Conservation (phyloP, 2,888 invertebrate species). For the Stramonita haemastoma region DNA sequence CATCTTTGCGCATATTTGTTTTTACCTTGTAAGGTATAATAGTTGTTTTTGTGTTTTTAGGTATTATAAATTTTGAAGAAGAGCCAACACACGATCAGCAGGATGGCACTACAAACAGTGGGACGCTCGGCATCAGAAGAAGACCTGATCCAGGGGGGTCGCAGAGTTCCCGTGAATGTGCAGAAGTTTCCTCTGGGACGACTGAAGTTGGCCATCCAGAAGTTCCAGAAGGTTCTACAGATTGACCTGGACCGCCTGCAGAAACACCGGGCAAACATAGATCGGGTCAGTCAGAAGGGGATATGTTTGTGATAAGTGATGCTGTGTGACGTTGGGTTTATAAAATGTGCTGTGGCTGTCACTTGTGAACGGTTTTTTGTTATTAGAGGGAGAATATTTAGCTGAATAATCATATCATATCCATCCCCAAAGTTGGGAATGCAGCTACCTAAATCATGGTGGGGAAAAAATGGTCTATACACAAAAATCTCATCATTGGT, state of each 20-base stretch:
- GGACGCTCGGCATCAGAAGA: constrained; percentile 33
- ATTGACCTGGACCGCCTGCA: constrained; percentile 67
- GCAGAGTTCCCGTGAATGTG: constrained; percentile 15
- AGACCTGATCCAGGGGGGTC: constrained; percentile 21
- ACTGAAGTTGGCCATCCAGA: constrained; percentile 64
- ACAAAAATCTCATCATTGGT: no score
- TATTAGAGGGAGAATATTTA: no score
- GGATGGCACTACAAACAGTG: constrained; percentile 4
- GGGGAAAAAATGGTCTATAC: no score
- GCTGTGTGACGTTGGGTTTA: no score
- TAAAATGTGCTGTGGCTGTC: no score
- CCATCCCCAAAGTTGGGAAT: no score
- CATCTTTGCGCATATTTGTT: not conserved
- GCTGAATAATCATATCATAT: no score
- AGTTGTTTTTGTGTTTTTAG: not conserved
- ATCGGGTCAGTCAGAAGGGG: constrained; percentile 56
- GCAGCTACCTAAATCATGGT: no score
- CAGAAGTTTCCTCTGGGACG: constrained; percentile 67
- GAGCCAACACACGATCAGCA: not conserved
- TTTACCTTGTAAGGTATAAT: not conserved
- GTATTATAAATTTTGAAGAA: not conserved
- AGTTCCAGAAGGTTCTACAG: constrained; percentile 68
- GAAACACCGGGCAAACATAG: constrained; percentile 65
- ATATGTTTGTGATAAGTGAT: not conserved
- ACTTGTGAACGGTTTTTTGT: no score